Conservation (phyloP, 2,113 vertebrate genomes). For the Mormyrus lacerda region DNA sequence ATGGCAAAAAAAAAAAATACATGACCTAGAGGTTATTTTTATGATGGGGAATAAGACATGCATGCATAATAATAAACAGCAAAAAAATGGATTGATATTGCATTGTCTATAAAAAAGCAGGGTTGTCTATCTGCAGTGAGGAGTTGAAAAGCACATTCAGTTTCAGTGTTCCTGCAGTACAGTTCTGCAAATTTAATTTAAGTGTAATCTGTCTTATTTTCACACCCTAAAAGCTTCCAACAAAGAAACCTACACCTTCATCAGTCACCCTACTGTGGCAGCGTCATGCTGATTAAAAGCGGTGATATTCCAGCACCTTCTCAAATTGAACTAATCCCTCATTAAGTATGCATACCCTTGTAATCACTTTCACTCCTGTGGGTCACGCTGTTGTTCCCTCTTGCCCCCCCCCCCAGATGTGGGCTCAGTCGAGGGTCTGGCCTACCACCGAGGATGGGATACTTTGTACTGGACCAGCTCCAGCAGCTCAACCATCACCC, state of each 20-base stretch:
- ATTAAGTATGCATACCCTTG: not conserved
- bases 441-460: constrained; percentile 91
- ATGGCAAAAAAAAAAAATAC: constrained; percentile 1
- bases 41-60: not conserved
- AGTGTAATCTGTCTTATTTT: not conserved
- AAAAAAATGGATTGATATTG: not conserved
- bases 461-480: constrained; percentile 96
- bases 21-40: not conserved
- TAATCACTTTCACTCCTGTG: not conserved
- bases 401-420: constrained; percentile 67
- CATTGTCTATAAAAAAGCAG: not conserved
- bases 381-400: not conserved
- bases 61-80: not conserved
- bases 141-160: not conserved
- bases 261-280: not conserved
- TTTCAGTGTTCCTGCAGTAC: not conserved
- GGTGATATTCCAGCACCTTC: not conserved
- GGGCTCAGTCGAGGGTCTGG: constrained; percentile 91
- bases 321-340: not conserved
- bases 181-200: not conserved
- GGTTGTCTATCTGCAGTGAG: not conserved
- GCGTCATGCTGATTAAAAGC: not conserved
- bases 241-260: not conserved
- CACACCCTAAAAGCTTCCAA: not conserved
- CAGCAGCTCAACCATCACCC: constrained; percentile 85